phyloP scores from a whole-genome alignment of 2,888 invertebrate species.

The Mythimna impura region DNA sequence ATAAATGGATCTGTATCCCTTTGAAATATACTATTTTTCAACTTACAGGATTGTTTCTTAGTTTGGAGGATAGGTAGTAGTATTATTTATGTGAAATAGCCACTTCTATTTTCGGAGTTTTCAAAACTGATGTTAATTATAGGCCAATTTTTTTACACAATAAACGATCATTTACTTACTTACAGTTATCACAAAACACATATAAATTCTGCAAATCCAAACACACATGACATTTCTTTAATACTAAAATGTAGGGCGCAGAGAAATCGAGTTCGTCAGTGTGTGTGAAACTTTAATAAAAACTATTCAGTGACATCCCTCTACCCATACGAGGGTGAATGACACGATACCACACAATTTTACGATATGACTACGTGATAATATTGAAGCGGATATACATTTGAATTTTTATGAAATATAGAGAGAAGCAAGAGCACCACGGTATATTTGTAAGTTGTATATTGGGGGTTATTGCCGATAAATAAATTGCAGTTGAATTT shows the following conservation, averaged over 20 bases:
- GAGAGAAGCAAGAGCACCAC: slow-evolving; percentile 53
- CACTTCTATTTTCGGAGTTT: too few relatives aligned
- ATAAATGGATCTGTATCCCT: too few relatives aligned
- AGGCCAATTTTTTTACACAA: too few relatives aligned
- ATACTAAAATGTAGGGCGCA: slow-evolving; percentile 50
- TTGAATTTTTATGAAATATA: slow-evolving; percentile 75
- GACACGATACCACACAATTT: slow-evolving; percentile 66
- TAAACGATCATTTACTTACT: too few relatives aligned
- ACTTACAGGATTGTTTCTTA: too few relatives aligned
- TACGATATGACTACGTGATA: slow-evolving; percentile 61
- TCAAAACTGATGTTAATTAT: too few relatives aligned
- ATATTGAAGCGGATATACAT: slow-evolving; percentile 62
- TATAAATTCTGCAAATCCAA: slow-evolving; percentile 9
- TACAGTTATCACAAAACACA: neutral
- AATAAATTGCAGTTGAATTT: slow-evolving; percentile 28
- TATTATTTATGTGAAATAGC: too few relatives aligned
- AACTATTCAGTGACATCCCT: slow-evolving; percentile 59
- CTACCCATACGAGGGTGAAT: slow-evolving; percentile 54
- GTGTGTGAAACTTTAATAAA: slow-evolving; percentile 64
- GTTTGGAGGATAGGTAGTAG: too few relatives aligned
- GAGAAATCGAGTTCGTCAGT: slow-evolving; percentile 33
- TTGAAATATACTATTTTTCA: too few relatives aligned
- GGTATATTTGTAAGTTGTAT: slow-evolving; percentile 42
- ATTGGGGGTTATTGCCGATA: slow-evolving; percentile 22
- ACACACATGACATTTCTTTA: slow-evolving; percentile 26